Evolutionary conservation across 2,797 vertebrate species (phyloP), one percentile per base, ranked within the genome.

Genomic region (Pelodytes ibericus): DNA sequence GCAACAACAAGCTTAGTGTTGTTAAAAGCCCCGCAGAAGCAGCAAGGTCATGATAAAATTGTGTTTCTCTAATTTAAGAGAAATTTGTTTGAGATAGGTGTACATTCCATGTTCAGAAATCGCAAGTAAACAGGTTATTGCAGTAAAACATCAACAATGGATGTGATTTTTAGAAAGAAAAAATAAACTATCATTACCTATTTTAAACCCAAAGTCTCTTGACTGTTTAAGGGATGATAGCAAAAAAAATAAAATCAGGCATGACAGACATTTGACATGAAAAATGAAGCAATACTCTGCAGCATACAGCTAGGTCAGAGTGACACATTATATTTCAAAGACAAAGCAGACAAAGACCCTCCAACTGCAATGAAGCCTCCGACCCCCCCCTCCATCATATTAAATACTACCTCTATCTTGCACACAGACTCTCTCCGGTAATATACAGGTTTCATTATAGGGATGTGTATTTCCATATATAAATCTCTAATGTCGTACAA

Each of bases 261-360:
- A 79, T 79, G 77, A 74, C 77, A 74, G 77, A 79, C 77, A 83
- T 83, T 81, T 86, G 81, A 81, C 39, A 74, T 82, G 81, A 84
- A 82, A 60, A 84, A 85, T 81, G 81, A 79, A 84, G 82, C 49
- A 82, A 82, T 82, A 76, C 76, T 83, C 78, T 41, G 59, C 33
- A 67, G 81, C 77, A 80, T 82, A 86, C 84, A 85, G 80, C 81
- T 82, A 75, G 75, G 81, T 59, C 81, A 82, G 82, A 83, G 82
- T 85, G 84, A 87, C 83, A 77, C 81, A 87, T 83, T 84, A 83
- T 82, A 82, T 51, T 74, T 69, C 75, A 60, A 83, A 83, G 82
- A 85, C 81, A 84, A 84, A 82, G 79, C 80, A 81, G 84, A 79
- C 77, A 79, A 79, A 79, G 77, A 72, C 77, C 77, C 77, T 79